Base-by-base conservation (phyloP, 2,797 vertebrate genomes). In the Notamacropus eugenii region DNA sequence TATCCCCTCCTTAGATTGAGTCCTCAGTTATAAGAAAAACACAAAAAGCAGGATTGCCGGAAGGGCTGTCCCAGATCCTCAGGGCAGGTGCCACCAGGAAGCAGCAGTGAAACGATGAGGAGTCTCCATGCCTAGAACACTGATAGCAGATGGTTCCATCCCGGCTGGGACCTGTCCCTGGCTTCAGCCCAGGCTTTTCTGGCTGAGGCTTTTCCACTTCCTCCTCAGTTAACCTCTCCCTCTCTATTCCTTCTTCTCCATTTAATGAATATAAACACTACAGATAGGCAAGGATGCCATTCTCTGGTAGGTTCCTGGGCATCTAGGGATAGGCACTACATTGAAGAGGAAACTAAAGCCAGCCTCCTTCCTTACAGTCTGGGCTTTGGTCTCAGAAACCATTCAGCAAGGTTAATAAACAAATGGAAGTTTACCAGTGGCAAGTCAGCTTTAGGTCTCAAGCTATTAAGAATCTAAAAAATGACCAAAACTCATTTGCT, bases 21-120 rank as follows among this genome's bases (percentile, higher is more conserved):
- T 82, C 12, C 74, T 24, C 8, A 46, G 34, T 19, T 5, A 40
- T 22, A 40, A n/a, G 0, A 4, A 2, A 5, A 40, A 46, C 9
- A 46, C 22, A n/a, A 67, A 19, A n/a, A 27, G 22, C 24, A 87
- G 40, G 40, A 87, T 87, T 87, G 34, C 74, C 22, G 22, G 74
- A 50, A 31, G 9, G 57, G 16, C 0, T 0, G 1, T 16, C 55
- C 34, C 0, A 22, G 12, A 22, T 87, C 74, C 27, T 6, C 9
- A 5, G 0, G 74, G 56, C 0, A 0, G 1, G 55, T 8, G 52
- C 46, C 92, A 82, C 93, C 67, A 31, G 55, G 40, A 87, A 29
- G 57, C 40, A 8, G 74, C 74, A 87, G 22, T 87, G 74, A 87
- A 87, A 87, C 9, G 40, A 87, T 4, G 16, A 14, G 55, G 58